Evolutionary conservation across 2,797 vertebrate genomes (phyloP).

Genomic region (Coregonus ussuriensis): DNA sequence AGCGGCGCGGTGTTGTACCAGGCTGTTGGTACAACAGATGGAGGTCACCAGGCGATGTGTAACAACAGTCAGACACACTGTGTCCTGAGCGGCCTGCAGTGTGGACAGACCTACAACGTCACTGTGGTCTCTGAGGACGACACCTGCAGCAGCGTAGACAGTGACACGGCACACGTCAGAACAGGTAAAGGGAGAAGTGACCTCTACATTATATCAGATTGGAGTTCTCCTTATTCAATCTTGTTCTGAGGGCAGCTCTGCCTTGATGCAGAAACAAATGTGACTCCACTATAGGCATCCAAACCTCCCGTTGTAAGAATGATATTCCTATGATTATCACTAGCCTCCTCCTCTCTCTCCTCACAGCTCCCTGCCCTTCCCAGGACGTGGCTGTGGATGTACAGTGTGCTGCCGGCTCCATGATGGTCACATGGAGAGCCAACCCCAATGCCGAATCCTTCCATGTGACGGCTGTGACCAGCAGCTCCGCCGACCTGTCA

Average conservation of each 20-base stretch:
- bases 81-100: slow-evolving; percentile 61
- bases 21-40: slow-evolving; percentile 51
- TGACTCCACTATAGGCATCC: too few relatives aligned
- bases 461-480: slow-evolving; percentile 54
- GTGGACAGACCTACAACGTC: slow-evolving; percentile 73
- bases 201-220: neutral
- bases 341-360: neutral
- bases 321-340: too few relatives aligned
- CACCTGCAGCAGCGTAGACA: slow-evolving; percentile 61
- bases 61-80: slow-evolving; percentile 64
- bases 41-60: slow-evolving; percentile 51
- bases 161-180: slow-evolving; percentile 39
- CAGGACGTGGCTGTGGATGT: slow-evolving; percentile 52
- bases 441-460: slow-evolving; percentile 65
- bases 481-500: slow-evolving; percentile 29
- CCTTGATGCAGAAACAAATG: too few relatives aligned
- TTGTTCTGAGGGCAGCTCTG: too few relatives aligned
- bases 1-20: slow-evolving; percentile 65
- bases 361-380: slow-evolving; percentile 72
- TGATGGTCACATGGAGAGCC: slow-evolving; percentile 67
- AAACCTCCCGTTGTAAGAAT: too few relatives aligned
- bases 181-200: slow-evolving; percentile 63
- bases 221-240: too few relatives aligned
- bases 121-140: slow-evolving; percentile 57
- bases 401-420: slow-evolving; percentile 51